These are phyloP conservation scores for Cryptoblepharus egeriae DNA, from an alignment of 2,797 vertebrate genomes.

Conservation along the genomic window DNA sequence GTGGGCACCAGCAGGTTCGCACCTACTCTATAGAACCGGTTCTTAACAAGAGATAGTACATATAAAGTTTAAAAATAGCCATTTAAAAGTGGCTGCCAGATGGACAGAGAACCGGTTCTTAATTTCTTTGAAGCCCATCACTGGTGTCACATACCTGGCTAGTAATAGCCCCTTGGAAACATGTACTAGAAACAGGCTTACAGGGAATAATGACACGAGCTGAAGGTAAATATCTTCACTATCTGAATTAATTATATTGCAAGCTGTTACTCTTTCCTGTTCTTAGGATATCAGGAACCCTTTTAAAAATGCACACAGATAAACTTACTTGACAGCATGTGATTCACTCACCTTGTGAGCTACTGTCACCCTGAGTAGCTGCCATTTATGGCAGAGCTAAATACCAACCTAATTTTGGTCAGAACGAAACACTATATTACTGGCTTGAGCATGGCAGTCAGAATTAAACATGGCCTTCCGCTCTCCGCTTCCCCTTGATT, in stretches of 20 bases:
- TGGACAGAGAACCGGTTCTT: no score
- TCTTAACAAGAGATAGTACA: no score
- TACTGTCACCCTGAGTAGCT: not conserved
- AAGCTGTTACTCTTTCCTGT: not conserved
- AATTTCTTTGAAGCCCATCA: no score
- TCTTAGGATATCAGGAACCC: not conserved
- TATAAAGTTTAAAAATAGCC: no score
- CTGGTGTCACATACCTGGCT: no score
- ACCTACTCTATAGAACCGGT: no score
- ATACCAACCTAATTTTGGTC: conserved; percentile 22
- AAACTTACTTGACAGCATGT: conserved; percentile 4
- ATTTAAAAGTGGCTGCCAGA: no score
- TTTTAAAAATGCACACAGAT: conserved; percentile 1
- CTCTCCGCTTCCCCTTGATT: conserved; percentile 6
- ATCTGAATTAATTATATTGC: conserved; percentile 12
- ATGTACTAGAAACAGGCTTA: not conserved
- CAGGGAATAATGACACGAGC: not conserved
- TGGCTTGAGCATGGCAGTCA: conserved; percentile 5
- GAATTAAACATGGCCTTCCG: conserved; percentile 1
- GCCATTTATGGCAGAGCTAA: conserved; percentile 5
- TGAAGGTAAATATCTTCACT: not conserved
- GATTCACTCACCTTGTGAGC: not conserved
- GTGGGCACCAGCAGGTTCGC: no score
- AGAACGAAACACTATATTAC: conserved; percentile 17
- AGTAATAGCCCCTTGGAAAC: not conserved